Conservation (phyloP, 2,797 vertebrate genomes). For the Spinus pinus region DNA sequence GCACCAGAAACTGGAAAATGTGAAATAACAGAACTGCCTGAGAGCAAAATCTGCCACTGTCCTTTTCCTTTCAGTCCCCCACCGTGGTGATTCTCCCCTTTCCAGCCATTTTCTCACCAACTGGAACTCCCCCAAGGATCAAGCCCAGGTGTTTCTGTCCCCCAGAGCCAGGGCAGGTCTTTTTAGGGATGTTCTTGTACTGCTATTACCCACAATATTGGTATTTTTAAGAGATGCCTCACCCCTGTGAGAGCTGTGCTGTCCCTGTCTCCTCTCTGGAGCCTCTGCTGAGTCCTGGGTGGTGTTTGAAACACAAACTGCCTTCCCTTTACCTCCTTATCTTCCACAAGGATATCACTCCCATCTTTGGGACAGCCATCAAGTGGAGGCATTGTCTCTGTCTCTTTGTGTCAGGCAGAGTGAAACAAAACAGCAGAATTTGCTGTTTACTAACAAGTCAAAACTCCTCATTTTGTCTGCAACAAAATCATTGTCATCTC, state of each 20-base stretch:
- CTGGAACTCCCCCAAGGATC: neutral
- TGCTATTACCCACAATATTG: too few species aligned
- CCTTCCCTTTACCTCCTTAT: neutral
- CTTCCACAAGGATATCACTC: neutral
- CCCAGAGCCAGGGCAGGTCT: rapidly evolving
- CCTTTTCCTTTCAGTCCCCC: neutral
- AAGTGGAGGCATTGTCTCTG: neutral
- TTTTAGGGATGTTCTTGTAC: too few species aligned
- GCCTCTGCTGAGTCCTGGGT: neutral
- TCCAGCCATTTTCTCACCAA: neutral
- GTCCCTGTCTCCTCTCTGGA: neutral
- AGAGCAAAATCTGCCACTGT: neutral
- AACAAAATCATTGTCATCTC: neutral
- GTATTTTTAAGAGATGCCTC: too few species aligned
- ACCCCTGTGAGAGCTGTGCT: too few species aligned
- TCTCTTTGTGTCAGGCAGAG: neutral
- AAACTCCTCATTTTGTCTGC: neutral
- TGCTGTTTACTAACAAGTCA: neutral
- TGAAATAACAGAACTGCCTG: neutral
- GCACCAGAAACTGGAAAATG: neutral
- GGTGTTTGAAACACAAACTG: neutral
- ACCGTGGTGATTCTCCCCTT: neutral
- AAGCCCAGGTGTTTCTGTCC: neutral
- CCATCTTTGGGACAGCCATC: neutral
- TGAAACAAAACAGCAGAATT: neutral